Conservation (phyloP, 2,797 vertebrate genomes). For the Notoglanidium macrostoma region DNA sequence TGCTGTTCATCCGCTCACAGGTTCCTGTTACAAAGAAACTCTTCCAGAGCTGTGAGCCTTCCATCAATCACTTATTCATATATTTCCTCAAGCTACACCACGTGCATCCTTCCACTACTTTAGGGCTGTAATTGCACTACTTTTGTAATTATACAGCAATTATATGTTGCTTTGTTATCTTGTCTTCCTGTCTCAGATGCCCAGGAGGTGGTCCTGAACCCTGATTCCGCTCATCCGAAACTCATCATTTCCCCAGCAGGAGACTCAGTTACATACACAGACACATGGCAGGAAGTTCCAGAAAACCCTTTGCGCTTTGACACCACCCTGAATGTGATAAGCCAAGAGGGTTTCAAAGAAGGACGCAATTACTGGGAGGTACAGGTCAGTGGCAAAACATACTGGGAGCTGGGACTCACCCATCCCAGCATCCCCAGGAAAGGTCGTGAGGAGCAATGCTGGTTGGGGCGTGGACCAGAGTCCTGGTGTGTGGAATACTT, state of each 20-base stretch:
- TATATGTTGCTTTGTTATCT: neutral
- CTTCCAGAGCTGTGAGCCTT: slow-evolving; percentile 73
- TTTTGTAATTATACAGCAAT: neutral
- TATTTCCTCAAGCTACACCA: neutral
- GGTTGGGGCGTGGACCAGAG: slow-evolving; percentile 74
- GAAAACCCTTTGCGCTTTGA: slow-evolving; percentile 75
- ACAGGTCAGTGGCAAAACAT: slow-evolving; percentile 77
- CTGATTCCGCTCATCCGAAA: slow-evolving; percentile 77
- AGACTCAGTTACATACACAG: slow-evolving; percentile 71
- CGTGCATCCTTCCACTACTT: neutral
- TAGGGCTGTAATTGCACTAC: neutral
- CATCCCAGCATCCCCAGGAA: slow-evolving; percentile 77
- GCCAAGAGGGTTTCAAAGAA: slow-evolving; percentile 66
- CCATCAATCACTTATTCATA: neutral
- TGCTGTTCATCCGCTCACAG: slow-evolving; percentile 74
- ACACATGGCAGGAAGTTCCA: slow-evolving; percentile 74
- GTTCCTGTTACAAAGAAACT: slow-evolving; percentile 75
- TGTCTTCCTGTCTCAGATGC: slow-evolving; percentile 64
- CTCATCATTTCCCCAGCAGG: slow-evolving; percentile 73
- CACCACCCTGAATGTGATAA: slow-evolving; percentile 79
- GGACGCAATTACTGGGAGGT: slow-evolving; percentile 81
- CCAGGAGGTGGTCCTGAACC: slow-evolving; percentile 72
- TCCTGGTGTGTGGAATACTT: slow-evolving; percentile 82
- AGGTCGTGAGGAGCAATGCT: slow-evolving; percentile 75
- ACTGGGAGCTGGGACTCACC: slow-evolving; percentile 82